Evolutionary conservation across 2,888 invertebrate species (phyloP), one percentile per base, ranked within the genome.

Genomic region (Chymomyza caudatula): DNA sequence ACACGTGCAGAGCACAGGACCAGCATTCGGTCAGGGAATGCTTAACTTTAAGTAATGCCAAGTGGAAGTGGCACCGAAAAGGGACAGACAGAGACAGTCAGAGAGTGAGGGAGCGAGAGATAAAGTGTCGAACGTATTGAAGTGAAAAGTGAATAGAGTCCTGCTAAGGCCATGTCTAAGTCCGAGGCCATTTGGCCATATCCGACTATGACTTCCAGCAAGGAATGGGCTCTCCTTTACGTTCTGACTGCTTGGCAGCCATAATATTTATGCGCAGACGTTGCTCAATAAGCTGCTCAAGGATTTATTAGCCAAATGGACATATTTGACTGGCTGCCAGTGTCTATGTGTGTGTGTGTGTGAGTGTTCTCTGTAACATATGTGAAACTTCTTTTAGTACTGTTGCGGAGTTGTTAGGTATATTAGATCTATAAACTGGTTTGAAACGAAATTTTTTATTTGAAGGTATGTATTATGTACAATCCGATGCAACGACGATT

Each of bases 221-320:
- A n/a, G n/a, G 29, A 19, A 51, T 11, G 67, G 47, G 53, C 69
- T 42, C 43, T 25, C 55, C 19, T 56, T 19, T 67, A 57, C 60
- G 63, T 52, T 58, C 66, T 69, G 79, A 67, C 80, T 77, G 69
- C 78, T 76, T 77, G 78, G 72, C 73, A 74, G 71, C 72, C 74
- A 63, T 76, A 77, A 86, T 86, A 87, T 87, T 86, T 86, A 82
- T 88, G 82, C 77, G 78, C 76, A 87, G 84, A 87, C 81, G 78
- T 82, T 78, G 75, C 76, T 77, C 88, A 88, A 88, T 88, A 88
- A 88, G 88, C 88, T 88, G 79, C 86, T 86, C 87, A 88, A 89
- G 88, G 90, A 89, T 89, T 89, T 89, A 89, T 89, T 89, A 88
- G 88, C 86, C 87, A 88, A 89, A 89, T 89, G 88, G 86, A 87